phyloP scores from a whole-genome alignment of 2,797 vertebrate genomes.

The Pantherophis alleghaniensis region DNA sequence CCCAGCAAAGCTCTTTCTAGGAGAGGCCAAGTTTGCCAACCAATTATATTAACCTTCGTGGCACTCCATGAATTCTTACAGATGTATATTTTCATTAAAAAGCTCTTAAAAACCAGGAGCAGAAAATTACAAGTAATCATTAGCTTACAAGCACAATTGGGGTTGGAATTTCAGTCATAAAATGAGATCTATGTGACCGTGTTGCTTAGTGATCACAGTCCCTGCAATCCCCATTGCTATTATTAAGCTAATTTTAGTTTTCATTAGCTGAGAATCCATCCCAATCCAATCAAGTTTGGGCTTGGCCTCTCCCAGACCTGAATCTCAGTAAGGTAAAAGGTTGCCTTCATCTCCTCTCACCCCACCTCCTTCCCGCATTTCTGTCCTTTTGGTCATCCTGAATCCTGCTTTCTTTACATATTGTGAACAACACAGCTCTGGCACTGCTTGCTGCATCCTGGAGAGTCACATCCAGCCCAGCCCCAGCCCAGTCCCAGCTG shows the following conservation, averaged over 20 bases:
- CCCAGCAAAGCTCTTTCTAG: not conserved
- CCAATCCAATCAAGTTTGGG: not conserved
- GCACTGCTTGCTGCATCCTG: not conserved
- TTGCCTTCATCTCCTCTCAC: not conserved
- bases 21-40: not conserved
- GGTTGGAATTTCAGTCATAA: no score
- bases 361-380: not conserved
- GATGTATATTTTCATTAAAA: not conserved
- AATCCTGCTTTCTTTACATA: not conserved
- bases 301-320: not conserved
- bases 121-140: not conserved
- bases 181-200: no score
- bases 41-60: not conserved
- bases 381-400: not conserved
- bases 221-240: not conserved
- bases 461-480: not conserved
- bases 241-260: not conserved
- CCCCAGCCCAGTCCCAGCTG: not conserved
- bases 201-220: no score
- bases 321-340: not conserved
- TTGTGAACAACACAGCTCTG: not conserved
- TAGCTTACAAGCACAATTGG: not conserved
- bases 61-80: not conserved
- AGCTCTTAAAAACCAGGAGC: not conserved
- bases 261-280: not conserved